Percentiles rank a stretch among this genome's conserved stretches.
Evolutionary conservation across 2,113 vertebrate species (phyloP).

Genomic region (Gymnorhina tibicen): DNA sequence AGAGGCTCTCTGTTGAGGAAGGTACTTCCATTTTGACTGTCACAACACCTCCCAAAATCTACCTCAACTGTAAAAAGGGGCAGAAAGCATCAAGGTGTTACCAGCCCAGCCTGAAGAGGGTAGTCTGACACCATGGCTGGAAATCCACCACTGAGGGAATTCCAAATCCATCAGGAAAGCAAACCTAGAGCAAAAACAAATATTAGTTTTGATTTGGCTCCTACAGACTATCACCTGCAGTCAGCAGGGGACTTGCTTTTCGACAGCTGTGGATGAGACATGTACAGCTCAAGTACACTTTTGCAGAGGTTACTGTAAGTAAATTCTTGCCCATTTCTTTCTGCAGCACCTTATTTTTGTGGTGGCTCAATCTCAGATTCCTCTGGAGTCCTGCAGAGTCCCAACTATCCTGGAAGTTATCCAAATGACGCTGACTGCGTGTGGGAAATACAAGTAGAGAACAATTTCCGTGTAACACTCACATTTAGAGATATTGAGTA

Average conservation of each 20-base stretch:
- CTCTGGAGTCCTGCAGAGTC: slow-evolving; percentile 66
- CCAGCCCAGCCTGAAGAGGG: slow-evolving; percentile 2
- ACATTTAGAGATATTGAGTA: slow-evolving; percentile 63
- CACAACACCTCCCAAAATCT: neutral
- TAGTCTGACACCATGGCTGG: neutral
- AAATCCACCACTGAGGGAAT: neutral
- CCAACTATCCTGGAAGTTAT: slow-evolving; percentile 64
- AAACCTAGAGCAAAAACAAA: neutral
- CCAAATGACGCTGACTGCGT: slow-evolving; percentile 48
- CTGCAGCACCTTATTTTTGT: slow-evolving; percentile 33
- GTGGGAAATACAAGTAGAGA: slow-evolving; percentile 72
- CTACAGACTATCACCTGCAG: neutral
- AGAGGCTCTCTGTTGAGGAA: neutral
- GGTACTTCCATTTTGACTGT: neutral
- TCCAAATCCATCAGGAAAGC: neutral
- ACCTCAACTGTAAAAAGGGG: neutral
- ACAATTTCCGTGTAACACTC: slow-evolving; percentile 51
- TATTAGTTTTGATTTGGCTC: neutral
- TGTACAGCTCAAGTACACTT: neutral
- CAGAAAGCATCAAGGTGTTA: neutral
- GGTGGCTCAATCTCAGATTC: slow-evolving; percentile 59
- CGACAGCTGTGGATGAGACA: neutral
- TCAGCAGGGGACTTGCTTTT: neutral
- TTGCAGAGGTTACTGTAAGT: neutral
- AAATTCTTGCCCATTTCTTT: neutral